phyloP scores from a whole-genome alignment of 2,113 vertebrate genomes.

The Pollimyrus isidori region DNA sequence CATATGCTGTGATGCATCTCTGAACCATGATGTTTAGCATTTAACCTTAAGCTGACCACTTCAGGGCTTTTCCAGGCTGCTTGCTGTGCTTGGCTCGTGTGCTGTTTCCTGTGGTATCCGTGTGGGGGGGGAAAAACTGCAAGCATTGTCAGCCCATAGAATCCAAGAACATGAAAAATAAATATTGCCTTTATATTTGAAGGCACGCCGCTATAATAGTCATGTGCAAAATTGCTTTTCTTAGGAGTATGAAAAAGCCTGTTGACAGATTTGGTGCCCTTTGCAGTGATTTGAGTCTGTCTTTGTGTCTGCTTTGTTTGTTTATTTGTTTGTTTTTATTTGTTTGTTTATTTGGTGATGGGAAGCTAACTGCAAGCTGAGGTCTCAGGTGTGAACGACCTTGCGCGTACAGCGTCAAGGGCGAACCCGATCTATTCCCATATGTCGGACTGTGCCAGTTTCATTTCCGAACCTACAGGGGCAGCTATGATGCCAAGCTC shows the following conservation, averaged over 20 bases:
- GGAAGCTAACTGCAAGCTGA: not conserved
- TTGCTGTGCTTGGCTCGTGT: not conserved
- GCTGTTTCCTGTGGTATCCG: not conserved
- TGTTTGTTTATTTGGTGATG: not conserved
- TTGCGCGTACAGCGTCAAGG: not conserved
- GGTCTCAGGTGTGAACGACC: not conserved
- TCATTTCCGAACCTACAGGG: conserved; percentile 1
- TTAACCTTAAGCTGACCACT: not conserved
- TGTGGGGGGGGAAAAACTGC: not conserved
- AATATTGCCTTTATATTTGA: not conserved
- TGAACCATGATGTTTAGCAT: not conserved
- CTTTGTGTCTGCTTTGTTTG: not conserved
- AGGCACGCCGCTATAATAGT: not conserved
- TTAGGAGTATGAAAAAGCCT: not conserved
- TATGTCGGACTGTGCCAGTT: conserved; percentile 1
- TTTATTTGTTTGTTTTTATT: not conserved
- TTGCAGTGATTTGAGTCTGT: not conserved
- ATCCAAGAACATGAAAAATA: not conserved
- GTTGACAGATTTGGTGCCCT: not conserved
- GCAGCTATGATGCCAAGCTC: conserved; percentile 11
- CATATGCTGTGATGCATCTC: not conserved
- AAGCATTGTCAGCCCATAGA: not conserved
- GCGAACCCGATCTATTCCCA: not conserved
- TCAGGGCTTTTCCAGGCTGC: not conserved
- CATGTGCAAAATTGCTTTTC: not conserved